Evolutionary conservation across 2,888 invertebrate genomes (phyloP).

Genomic region (Agonopterix arenella): DNA sequence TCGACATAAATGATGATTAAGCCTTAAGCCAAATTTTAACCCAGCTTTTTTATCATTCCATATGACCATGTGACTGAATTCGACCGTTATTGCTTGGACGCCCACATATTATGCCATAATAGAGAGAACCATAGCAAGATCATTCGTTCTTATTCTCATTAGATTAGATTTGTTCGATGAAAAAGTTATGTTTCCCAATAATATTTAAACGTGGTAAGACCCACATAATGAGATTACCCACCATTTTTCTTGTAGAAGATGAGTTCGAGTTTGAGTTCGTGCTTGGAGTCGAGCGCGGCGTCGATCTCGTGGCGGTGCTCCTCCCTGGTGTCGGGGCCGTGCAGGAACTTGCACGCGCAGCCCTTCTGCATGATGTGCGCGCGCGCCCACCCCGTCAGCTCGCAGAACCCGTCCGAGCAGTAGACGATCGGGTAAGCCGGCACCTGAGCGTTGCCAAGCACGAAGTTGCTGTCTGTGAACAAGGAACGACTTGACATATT

Average conservation of each 20-base stretch:
- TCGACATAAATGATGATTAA: too few relatives aligned
- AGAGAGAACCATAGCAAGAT: too few relatives aligned
- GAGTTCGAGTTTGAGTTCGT: constrained; percentile 95
- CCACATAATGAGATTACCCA: constrained; percentile 54
- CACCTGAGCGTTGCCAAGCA: constrained; percentile 96
- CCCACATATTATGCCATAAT: too few relatives aligned
- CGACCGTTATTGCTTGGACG: too few relatives aligned
- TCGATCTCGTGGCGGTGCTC: constrained; percentile 94
- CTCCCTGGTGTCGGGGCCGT: constrained; percentile 93
- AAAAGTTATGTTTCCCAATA: too few relatives aligned
- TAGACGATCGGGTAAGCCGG: constrained; percentile 95
- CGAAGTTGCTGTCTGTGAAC: constrained; percentile 94
- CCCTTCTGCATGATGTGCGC: constrained; percentile 98
- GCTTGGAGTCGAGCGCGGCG: constrained; percentile 91
- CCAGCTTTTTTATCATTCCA: too few relatives aligned
- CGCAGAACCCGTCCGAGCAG: constrained; percentile 97
- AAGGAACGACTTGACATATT: too few relatives aligned
- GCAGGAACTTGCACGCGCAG: constrained; percentile 95
- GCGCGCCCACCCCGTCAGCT: constrained; percentile 94
- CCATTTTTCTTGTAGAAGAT: constrained; percentile 97
- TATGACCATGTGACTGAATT: too few relatives aligned
- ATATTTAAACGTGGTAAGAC: too few relatives aligned
- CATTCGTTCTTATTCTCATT: background rate
- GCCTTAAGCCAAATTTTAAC: too few relatives aligned
- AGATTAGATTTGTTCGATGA: background rate